A percentile compares a stretch with the other conserved stretches of the same genome.
These are phyloP conservation scores for Arenaria interpres DNA, from an alignment of 2,113 vertebrate genomes.

Conservation along the genomic window DNA sequence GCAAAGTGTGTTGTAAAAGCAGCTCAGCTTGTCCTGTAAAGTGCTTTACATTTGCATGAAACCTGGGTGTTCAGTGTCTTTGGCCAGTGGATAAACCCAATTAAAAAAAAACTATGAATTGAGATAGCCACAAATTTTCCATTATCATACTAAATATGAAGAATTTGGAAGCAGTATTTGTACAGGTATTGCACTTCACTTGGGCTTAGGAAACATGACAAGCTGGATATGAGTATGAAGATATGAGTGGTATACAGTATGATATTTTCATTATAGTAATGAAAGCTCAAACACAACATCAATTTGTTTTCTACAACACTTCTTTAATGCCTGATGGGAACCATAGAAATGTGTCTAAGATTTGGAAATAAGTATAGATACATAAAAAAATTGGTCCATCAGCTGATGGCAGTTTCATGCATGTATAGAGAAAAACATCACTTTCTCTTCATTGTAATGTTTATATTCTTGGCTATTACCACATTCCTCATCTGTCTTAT, in stretches of 20 bases:
- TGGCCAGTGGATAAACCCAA: background rate
- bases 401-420: background rate
- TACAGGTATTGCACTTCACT: background rate
- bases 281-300: background rate
- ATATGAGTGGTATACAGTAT: background rate
- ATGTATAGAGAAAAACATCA: accelerated
- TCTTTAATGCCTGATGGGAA: background rate
- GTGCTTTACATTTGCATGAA: conserved; percentile 42
- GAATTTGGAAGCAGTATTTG: background rate
- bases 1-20: conserved; percentile 51
- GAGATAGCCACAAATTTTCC: background rate
- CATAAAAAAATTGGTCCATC: background rate
- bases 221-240: background rate
- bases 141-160: background rate
- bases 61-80: conserved; percentile 27
- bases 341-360: background rate
- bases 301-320: background rate
- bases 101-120: background rate
- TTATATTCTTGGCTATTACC: background rate
- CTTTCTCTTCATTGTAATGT: background rate
- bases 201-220: background rate
- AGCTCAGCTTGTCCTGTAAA: conserved; percentile 43
- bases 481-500: background rate
- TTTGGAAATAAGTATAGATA: background rate
- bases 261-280: background rate